These are phyloP conservation scores for Octopus sinensis DNA, from an alignment of 1,140 invertebrate species.

Conservation along the genomic window DNA sequence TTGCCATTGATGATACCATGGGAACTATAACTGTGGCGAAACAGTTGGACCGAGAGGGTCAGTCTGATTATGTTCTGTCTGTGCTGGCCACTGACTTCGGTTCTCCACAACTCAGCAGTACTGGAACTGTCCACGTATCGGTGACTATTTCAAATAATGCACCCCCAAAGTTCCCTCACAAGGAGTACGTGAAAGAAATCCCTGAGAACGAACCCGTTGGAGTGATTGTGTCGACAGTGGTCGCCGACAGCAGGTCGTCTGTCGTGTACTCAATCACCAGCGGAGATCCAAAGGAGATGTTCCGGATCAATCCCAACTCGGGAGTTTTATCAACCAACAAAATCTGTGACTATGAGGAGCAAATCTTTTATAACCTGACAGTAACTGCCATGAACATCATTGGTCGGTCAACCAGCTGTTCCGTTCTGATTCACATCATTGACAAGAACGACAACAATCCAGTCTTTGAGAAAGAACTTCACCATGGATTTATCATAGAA, in stretches of 20 bases:
- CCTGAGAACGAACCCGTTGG: conserved; percentile 79
- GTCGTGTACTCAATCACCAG: conserved; percentile 48
- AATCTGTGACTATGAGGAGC: conserved; percentile 60
- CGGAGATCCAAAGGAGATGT: conserved; percentile 53
- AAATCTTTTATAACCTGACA: conserved; percentile 78
- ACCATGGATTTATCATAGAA: conserved; percentile 72
- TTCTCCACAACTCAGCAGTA: conserved; percentile 69
- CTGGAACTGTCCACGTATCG: conserved; percentile 79
- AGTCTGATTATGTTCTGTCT: conserved; percentile 76
- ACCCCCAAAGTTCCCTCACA: conserved; percentile 69
- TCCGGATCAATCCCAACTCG: conserved; percentile 58
- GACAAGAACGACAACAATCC: conserved; percentile 80
- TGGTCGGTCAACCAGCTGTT: conserved; percentile 50
- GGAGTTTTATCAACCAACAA: conserved; percentile 56
- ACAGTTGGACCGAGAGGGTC: conserved; percentile 77
- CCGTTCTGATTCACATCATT: conserved; percentile 57
- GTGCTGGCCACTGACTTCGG: conserved; percentile 81
- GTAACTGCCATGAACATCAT: conserved; percentile 83
- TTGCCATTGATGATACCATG: conserved; percentile 73
- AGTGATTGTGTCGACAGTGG: conserved; percentile 73
- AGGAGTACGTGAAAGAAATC: conserved; percentile 73
- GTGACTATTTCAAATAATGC: conserved; percentile 86
- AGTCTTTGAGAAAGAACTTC: conserved; percentile 68
- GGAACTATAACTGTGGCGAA: conserved; percentile 75
- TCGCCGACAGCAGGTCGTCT: conserved; percentile 63